These are phyloP conservation scores for Tor tambroides DNA, from an alignment of 2,113 vertebrate species.

Conservation along the genomic window DNA sequence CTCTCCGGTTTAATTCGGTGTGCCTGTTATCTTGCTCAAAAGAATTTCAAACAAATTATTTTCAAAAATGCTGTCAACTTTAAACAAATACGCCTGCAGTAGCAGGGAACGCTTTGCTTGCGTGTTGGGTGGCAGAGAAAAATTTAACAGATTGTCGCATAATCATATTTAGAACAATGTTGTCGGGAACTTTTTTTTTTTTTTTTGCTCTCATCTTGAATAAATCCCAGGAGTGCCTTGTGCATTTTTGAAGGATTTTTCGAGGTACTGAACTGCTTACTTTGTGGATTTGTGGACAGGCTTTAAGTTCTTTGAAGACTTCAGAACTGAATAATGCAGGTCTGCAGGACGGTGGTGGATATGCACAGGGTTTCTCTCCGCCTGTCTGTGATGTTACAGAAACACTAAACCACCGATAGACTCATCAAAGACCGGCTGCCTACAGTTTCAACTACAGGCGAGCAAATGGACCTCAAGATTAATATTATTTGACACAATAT, in stretches of 20 bases:
- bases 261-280: not conserved
- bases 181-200: not conserved
- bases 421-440: conserved; percentile 24
- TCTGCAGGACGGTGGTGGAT: conserved; percentile 10
- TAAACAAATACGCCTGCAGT: conserved; percentile 19
- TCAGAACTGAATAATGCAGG: conserved; percentile 46
- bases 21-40: conserved; percentile 31
- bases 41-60: conserved; percentile 25
- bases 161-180: conserved; percentile 17
- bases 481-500: conserved; percentile 28
- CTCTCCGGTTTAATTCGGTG: conserved; percentile 22
- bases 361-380: conserved; percentile 17
- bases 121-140: not conserved
- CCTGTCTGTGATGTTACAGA: conserved; percentile 26
- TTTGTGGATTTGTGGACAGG: conserved; percentile 35
- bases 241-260: conserved; percentile 1
- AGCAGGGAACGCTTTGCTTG: not conserved
- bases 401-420: conserved; percentile 17
- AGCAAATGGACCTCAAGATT: conserved; percentile 22
- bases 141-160: not conserved
- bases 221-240: not conserved
- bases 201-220: conserved; percentile 6
- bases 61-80: not conserved
- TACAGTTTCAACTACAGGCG: not conserved
- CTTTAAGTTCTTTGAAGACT: conserved; percentile 24